Evolutionary conservation across 2,797 vertebrate species (phyloP).

Genomic region (Anas georgica): DNA sequence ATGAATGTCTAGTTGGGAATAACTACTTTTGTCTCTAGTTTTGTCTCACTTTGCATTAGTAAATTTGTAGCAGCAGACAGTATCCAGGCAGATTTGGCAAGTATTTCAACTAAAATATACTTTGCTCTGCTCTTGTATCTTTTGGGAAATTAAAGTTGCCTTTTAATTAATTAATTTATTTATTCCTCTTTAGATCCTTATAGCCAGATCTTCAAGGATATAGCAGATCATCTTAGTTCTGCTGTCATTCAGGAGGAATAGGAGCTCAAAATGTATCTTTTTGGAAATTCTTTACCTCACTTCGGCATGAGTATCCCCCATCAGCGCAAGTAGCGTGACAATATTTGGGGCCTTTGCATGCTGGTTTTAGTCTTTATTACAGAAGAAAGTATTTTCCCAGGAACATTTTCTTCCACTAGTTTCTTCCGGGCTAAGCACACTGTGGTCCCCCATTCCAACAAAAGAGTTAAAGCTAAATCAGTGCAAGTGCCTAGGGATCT

Average conservation of each 20-base stretch:
- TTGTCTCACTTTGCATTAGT: not conserved
- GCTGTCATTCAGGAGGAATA: not conserved
- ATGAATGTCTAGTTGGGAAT: not conserved
- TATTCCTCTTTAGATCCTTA: not conserved
- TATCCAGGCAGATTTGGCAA: not conserved
- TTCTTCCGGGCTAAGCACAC: not conserved
- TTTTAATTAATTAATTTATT: not conserved
- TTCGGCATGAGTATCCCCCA: not conserved
- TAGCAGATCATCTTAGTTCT: not conserved
- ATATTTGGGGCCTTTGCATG: not conserved
- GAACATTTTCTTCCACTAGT: not conserved
- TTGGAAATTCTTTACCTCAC: not conserved
- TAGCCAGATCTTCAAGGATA: not conserved
- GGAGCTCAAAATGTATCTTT: not conserved
- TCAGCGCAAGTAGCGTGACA: not conserved
- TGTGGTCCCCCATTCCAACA: rapidly evolving
- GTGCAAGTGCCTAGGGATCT: rapidly evolving
- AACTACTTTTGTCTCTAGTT: not conserved
- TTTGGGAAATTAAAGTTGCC: not conserved
- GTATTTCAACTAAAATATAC: not conserved
- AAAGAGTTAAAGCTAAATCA: not conserved
- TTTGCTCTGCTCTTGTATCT: not conserved
- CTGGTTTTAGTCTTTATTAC: not conserved
- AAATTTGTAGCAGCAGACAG: not conserved
- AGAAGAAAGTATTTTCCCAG: not conserved